Base-by-base conservation (phyloP, 2,113 vertebrate genomes). In the Opisthocomus hoazin region DNA sequence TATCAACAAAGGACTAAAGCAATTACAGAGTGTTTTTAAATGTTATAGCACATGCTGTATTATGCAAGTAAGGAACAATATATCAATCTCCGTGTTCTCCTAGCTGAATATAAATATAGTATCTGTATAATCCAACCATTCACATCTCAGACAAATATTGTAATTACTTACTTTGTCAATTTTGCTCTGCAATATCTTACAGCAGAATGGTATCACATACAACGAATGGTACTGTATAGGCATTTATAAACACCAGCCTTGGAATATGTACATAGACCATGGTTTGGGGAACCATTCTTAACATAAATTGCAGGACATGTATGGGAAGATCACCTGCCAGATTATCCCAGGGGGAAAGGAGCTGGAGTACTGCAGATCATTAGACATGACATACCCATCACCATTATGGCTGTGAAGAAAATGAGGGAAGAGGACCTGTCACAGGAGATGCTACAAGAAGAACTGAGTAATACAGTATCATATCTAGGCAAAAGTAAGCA, bases 41-140 rank as follows among this genome's bases (percentile, higher is more conserved):
- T 81, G 65, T 73, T 93, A 64, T 11, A 39, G 51, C 53, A 84
- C 60, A 83, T 78, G 73, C 24, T 70, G 41, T 71, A 84, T 93
- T 93, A 79, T 76, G 57, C 48, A 90, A 91, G 82, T 63, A 46
- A 96, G 58, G 65, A 95, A 83, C 80, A 94, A 93, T 93, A 54
- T 64, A 96, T 69, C 84, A 95, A 71, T 84, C 92, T 91, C 70
- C 56, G 61, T 83, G n/a, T 83, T 87, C 69, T 82, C 18, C 61
- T 69, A 26, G 61, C 11, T 89, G 92, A 95, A 94, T 91, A 77
- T 41, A 89, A 93, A 89, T 61, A 32, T 27, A 87, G 2, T 64
- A 91, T 60, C 36, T 89, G 60, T 58, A 88, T 84, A 93, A 92
- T 76, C 39, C 69, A 89, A 48, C n/a, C 41, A 93, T 66, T 92